A percentile compares a stretch with the other conserved stretches of the same genome.
These are phyloP conservation scores for Hemitrygon akajei DNA, from an alignment of 2,797 vertebrate species.

Conservation along the genomic window DNA sequence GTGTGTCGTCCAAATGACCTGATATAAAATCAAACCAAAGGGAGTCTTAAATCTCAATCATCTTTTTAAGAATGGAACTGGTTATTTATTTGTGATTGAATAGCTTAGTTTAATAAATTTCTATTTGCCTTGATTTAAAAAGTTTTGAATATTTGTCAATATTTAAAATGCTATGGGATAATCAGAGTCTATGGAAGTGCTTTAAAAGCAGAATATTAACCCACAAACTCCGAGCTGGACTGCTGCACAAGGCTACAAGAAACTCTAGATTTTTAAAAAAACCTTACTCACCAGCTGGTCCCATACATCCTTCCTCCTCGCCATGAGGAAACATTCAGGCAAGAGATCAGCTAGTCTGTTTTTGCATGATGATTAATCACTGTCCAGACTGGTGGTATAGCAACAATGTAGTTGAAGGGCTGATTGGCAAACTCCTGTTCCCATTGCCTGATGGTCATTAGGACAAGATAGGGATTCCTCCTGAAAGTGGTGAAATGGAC, in stretches of 20 bases:
- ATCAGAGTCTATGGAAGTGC: neutral
- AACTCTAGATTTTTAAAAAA: neutral
- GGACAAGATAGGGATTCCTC: neutral
- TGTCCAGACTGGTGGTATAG: neutral
- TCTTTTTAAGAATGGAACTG: conserved; percentile 20
- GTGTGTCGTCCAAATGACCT: neutral
- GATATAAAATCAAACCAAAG: neutral
- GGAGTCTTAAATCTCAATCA: conserved; percentile 22
- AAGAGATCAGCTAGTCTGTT: neutral
- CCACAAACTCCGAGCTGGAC: neutral
- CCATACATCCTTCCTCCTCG: neutral
- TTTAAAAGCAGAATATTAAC: neutral
- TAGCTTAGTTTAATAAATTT: neutral
- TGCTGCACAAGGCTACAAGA: no score
- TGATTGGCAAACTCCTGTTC: neutral
- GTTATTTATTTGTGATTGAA: conserved; percentile 24
- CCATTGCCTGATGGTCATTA: neutral
- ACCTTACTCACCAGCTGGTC: neutral
- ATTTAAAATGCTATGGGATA: neutral
- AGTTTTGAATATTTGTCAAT: neutral
- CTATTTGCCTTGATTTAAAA: neutral
- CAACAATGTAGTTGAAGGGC: neutral
- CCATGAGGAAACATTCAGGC: neutral
- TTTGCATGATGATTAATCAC: neutral
- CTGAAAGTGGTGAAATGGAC: no score